phyloP scores from a whole-genome alignment of 2,113 vertebrate genomes.

The Perca flavescens region DNA sequence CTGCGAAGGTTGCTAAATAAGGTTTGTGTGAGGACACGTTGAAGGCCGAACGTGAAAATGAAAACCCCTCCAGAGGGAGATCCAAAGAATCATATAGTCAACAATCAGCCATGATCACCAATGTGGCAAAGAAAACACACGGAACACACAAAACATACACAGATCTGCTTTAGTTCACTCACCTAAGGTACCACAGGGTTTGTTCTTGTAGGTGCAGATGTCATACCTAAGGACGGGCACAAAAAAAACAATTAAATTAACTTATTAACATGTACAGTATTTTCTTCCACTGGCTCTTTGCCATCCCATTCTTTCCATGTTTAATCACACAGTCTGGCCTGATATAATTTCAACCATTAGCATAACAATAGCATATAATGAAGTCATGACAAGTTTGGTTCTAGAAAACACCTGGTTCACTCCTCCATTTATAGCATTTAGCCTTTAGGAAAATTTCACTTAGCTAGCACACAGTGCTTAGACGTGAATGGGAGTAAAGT shows the following conservation, averaged over 20 bases:
- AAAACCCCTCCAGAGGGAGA: slow-evolving; percentile 44
- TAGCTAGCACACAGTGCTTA: not conserved
- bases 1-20: slow-evolving; percentile 42
- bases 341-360: slow-evolving; percentile 51
- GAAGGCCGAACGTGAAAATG: slow-evolving; percentile 30
- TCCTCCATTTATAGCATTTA: not conserved
- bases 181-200: slow-evolving; percentile 98
- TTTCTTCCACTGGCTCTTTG: slow-evolving; percentile 34
- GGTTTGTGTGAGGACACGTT: slow-evolving; percentile 63
- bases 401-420: slow-evolving; percentile 45
- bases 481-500: not conserved
- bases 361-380: slow-evolving; percentile 42
- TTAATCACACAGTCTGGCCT: slow-evolving; percentile 48
- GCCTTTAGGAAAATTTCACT: slow-evolving; percentile 27
- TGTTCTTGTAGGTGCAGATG: slow-evolving; percentile 99
- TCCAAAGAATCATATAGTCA: slow-evolving; percentile 24
- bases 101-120: slow-evolving; percentile 15
- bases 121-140: slow-evolving; percentile 17
- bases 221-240: slow-evolving; percentile 89
- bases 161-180: slow-evolving; percentile 76
- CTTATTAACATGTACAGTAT: slow-evolving; percentile 4
- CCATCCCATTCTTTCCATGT: slow-evolving; percentile 53
- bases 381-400: slow-evolving; percentile 29
- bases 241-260: slow-evolving; percentile 51
- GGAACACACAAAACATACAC: not conserved